Evolutionary conservation across 2,113 vertebrate genomes (phyloP).

Genomic region (Spea multiplicata): DNA sequence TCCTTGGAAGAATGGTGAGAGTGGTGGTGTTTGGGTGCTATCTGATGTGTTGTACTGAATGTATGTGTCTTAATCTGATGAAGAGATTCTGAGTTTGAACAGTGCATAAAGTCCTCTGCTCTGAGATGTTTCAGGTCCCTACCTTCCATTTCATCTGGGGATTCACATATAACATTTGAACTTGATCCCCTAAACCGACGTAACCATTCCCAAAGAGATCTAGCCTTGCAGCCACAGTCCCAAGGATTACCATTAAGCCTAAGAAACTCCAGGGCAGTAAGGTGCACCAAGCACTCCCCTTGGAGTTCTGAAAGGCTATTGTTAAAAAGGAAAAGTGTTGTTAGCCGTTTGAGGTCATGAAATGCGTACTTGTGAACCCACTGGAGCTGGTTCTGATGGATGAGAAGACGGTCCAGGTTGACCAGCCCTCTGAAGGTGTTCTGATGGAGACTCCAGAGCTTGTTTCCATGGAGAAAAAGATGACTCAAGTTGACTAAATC

Average conservation of each 20-base stretch:
- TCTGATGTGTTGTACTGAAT: conserved; percentile 77
- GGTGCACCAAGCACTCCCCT: conserved; percentile 78
- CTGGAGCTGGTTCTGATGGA: conserved; percentile 95
- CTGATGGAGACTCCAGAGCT: conserved; percentile 88
- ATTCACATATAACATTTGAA: conserved; percentile 75
- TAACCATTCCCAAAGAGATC: conserved; percentile 94
- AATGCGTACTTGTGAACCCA: conserved; percentile 88
- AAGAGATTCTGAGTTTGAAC: conserved; percentile 81
- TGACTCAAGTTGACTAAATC: conserved; percentile 96
- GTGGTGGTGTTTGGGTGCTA: conserved; percentile 77
- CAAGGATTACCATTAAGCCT: conserved; percentile 93
- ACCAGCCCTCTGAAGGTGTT: conserved; percentile 91
- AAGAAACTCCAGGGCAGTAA: conserved; percentile 89
- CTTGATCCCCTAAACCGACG: conserved; percentile 87
- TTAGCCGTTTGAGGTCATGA: conserved; percentile 88
- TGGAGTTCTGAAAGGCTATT: conserved; percentile 88
- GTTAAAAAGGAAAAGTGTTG: conserved; percentile 94
- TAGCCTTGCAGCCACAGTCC: conserved; percentile 88
- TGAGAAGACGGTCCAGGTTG: conserved; percentile 87
- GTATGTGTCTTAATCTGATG: conserved; percentile 89
- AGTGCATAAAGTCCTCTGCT: conserved; percentile 85
- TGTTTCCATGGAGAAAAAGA: conserved; percentile 94
- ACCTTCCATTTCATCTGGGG: conserved; percentile 69
- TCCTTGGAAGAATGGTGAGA: conserved; percentile 62
- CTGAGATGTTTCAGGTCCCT: conserved; percentile 83